These are phyloP conservation scores for Osmoderma eremita DNA, from an alignment of 2,888 invertebrate species.

Conservation along the genomic window DNA sequence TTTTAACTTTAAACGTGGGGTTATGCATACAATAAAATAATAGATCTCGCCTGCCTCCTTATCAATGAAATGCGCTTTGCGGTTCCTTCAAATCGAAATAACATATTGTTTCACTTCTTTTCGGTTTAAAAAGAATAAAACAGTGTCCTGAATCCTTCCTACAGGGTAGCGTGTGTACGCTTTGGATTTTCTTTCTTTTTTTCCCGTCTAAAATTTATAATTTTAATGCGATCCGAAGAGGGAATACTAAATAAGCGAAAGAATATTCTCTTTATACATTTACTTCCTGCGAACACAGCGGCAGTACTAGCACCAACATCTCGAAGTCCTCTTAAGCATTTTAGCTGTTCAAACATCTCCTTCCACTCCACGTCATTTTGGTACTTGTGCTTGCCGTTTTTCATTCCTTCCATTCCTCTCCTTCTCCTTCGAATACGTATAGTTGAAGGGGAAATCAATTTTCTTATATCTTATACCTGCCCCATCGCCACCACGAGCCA, in stretches of 20 bases:
- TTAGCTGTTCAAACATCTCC: slow-evolving; percentile 30
- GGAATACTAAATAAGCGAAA: slow-evolving; percentile 21
- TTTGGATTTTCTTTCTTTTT: too few species aligned
- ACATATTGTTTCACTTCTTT: too few species aligned
- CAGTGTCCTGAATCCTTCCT: too few species aligned
- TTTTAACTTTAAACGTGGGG: too few species aligned
- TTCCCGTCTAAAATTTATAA: slow-evolving; percentile 1
- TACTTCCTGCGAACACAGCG: neutral
- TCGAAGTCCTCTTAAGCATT: slow-evolving; percentile 26
- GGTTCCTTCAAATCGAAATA: too few species aligned
- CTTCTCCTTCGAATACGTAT: slow-evolving; percentile 8
- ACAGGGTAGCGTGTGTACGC: too few species aligned
- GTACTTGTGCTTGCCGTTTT: slow-evolving; percentile 5
- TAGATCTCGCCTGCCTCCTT: too few species aligned
- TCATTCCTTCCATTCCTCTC: neutral
- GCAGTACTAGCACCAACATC: slow-evolving; percentile 8
- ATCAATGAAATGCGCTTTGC: too few species aligned
- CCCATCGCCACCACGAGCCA: neutral
- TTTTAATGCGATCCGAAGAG: slow-evolving; percentile 11
- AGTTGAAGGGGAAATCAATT: slow-evolving; percentile 31
- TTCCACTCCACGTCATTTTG: slow-evolving; percentile 32
- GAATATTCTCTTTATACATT: neutral
- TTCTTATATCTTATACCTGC: slow-evolving; percentile 13
- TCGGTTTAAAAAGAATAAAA: too few species aligned
- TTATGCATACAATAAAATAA: too few species aligned